These are phyloP conservation scores for Agrilus mali DNA, from an alignment of 2,888 invertebrate genomes.

Conservation along the genomic window DNA sequence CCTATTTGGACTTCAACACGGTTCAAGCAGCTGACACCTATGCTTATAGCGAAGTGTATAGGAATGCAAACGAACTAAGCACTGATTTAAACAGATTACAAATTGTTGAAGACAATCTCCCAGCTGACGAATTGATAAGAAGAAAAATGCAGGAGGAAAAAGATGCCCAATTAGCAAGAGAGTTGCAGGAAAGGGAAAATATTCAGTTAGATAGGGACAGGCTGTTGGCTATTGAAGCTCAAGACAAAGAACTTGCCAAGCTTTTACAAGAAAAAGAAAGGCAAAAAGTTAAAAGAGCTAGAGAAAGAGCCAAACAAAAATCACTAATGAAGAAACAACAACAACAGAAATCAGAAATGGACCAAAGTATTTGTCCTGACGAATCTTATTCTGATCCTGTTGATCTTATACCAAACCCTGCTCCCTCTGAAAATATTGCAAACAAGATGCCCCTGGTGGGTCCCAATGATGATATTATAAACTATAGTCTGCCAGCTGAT, in stretches of 20 bases:
- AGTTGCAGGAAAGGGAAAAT: conserved; percentile 64
- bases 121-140: conserved; percentile 36
- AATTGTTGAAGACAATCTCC: conserved; percentile 35
- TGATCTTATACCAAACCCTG: conserved; percentile 34
- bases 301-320: conserved; percentile 55
- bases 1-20: conserved; percentile 4
- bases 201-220: conserved; percentile 44
- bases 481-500: conserved; percentile 34
- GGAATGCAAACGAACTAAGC: conserved; percentile 11
- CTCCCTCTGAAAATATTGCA: conserved; percentile 16
- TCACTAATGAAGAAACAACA: conserved; percentile 39
- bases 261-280: conserved; percentile 64
- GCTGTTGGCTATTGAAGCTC: conserved; percentile 63
- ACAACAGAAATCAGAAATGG: conserved; percentile 21
- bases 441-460: conserved; percentile 1
- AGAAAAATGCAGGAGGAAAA: conserved; percentile 48
- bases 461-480: conserved; percentile 26
- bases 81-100: conserved; percentile 27
- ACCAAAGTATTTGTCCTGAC: conserved; percentile 29
- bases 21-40: conserved; percentile 11
- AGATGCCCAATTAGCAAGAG: conserved; percentile 62
- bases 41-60: conserved; percentile 29
- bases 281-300: conserved; percentile 54
- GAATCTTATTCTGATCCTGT: conserved; percentile 42
- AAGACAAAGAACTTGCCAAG: conserved; percentile 65